Percentiles rank a stretch among this genome's conserved stretches.
Evolutionary conservation across 2,888 invertebrate species (phyloP).

Genomic region (Himalopsyche anomala): DNA sequence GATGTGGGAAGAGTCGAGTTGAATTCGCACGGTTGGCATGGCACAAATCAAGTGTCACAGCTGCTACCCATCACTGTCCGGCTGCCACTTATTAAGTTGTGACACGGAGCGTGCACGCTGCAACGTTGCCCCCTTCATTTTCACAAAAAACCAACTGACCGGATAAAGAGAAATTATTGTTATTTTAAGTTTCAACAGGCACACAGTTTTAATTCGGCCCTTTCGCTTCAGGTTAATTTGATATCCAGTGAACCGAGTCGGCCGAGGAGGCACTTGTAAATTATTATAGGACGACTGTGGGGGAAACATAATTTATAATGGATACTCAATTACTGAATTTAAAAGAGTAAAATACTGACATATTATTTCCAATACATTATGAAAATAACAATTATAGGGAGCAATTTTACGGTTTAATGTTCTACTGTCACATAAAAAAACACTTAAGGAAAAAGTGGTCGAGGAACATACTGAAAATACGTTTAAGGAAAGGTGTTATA

Average conservation of each 20-base stretch:
- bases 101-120: neutral
- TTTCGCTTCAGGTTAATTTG: conserved; percentile 8
- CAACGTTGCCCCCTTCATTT: conserved; percentile 1
- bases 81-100: conserved; percentile 34
- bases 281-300: too few species aligned
- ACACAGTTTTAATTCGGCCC: neutral
- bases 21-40: conserved; percentile 35
- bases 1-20: neutral
- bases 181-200: conserved; percentile 36
- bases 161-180: conserved; percentile 39
- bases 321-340: too few species aligned
- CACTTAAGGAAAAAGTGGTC: too few species aligned
- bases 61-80: conserved; percentile 28
- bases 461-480: too few species aligned
- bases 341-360: too few species aligned
- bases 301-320: too few species aligned
- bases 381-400: too few species aligned
- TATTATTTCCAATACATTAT: too few species aligned
- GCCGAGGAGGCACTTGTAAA: too few species aligned
- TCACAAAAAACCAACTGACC: conserved; percentile 30
- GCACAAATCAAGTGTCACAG: conserved; percentile 40
- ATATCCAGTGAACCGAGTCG: neutral
- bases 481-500: too few species aligned
- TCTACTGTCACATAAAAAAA: too few species aligned
- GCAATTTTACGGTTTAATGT: too few species aligned